Evolutionary conservation across 2,888 invertebrate genomes (phyloP).

Genomic region (Netelia melanura): DNA sequence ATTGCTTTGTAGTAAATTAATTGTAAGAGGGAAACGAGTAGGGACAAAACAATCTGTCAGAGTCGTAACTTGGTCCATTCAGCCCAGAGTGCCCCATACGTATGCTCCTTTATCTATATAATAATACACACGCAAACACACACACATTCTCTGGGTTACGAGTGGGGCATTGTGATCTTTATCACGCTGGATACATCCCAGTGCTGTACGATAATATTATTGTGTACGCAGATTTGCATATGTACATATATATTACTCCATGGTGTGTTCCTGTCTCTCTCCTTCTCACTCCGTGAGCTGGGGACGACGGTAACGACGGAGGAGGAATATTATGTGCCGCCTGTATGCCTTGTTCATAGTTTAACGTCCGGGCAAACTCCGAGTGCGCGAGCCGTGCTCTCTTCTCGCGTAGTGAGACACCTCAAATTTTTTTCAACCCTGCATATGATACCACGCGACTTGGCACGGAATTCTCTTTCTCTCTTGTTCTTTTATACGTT

Average conservation of each 20-base stretch:
- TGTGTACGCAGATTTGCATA: conserved; percentile 70
- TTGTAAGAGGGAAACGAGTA: too few species aligned
- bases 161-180: conserved; percentile 65
- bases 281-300: not conserved
- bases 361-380: conserved; percentile 42
- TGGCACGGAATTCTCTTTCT: conserved; percentile 43
- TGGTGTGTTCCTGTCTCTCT: conserved; percentile 9
- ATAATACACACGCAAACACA: conserved; percentile 4
- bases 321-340: conserved; percentile 57
- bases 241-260: conserved; percentile 50
- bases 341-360: conserved; percentile 65
- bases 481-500: not conserved
- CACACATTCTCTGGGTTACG: conserved; percentile 37
- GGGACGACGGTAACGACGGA: conserved; percentile 54
- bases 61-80: too few species aligned
- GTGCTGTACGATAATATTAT: conserved; percentile 69
- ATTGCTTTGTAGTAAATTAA: too few species aligned
- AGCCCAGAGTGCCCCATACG: not conserved
- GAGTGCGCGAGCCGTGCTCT: conserved; percentile 15
- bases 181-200: conserved; percentile 62
- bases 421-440: conserved; percentile 6
- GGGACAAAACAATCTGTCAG: too few species aligned
- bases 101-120: not conserved
- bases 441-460: conserved; percentile 36
- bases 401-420: conserved; percentile 15